Conservation (phyloP, 1,140 invertebrate species). For the Leptinotarsa texana region DNA sequence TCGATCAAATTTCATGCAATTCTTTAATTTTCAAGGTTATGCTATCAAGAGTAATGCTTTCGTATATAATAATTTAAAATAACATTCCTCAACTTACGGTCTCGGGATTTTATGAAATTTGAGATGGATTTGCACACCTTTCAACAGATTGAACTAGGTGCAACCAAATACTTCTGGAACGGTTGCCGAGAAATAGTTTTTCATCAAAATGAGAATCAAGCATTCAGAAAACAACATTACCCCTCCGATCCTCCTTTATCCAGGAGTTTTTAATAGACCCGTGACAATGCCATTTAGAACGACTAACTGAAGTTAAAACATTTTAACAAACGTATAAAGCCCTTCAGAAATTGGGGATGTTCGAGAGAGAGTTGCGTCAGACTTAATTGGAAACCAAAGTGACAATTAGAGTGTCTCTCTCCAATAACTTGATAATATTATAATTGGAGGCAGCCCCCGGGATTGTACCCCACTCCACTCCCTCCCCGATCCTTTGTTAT, state of each 20-base stretch:
- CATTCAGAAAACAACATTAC: no score
- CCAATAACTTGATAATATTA: constrained; percentile 50
- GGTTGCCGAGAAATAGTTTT: no score
- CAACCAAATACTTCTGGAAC: no score
- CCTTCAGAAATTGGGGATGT: constrained; percentile 40
- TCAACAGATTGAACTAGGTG: no score
- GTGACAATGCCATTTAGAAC: constrained; percentile 16
- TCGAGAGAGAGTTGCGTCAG: constrained; percentile 33
- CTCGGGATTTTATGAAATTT: no score
- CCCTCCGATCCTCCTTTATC: background rate
- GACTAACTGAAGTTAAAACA: constrained; percentile 24
- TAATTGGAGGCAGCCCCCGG: constrained; percentile 46
- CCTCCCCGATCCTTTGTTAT: constrained; percentile 1
- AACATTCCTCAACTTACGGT: no score
- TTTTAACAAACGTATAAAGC: constrained; percentile 32
- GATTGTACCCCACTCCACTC: constrained; percentile 31
- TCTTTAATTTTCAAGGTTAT: no score
- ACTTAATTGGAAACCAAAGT: constrained; percentile 49
- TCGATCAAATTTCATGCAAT: no score
- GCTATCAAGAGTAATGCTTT: no score
- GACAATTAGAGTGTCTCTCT: constrained; percentile 50
- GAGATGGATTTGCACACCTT: no score
- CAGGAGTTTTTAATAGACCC: background rate
- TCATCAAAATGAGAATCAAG: no score
- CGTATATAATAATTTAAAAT: no score